Evolutionary conservation across 2,797 vertebrate genomes (phyloP), one percentile per base, ranked within the genome.

Genomic region (Pteropus rufus): DNA sequence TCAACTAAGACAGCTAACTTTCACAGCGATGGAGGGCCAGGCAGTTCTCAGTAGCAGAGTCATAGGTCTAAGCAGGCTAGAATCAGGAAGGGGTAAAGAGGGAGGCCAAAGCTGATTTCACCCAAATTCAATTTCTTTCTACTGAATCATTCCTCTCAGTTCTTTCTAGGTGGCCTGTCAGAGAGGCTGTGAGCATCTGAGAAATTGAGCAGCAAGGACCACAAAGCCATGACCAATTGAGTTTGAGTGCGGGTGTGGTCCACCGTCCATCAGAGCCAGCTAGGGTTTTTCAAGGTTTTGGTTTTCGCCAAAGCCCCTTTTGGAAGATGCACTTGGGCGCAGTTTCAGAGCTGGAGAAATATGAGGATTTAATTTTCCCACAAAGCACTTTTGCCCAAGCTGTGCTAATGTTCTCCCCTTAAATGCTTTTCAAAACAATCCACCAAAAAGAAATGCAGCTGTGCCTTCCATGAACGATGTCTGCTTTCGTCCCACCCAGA

Each of bases 331-430:
- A 23, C 34, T 65, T 1, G 7, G 69, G 70, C 72, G 12, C 24
- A 60, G n/a, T 72, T 76, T 7, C 44, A 86, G 77, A 70, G 73
- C 85, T 80, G 49, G 54, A 95, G 88, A 89, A 93, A 62, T 73
- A 69, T 1, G 31, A 62, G 64, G 31, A 69, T 79, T 95, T 95
- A 41, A 89, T 91, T 96, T 95, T 62, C 58, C 65, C 92, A 84
- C 54, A 54, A 89, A 94, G 26, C 36, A 58, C 75, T 67, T 77
- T 64, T 89, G 24, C 89, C 85, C 75, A 89, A 76, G 92, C 89
- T 96, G 69, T 87, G 79, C 89, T 96, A 94, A 91, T 70, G 82
- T 69, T 76, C 49, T 93, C 52, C 44, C 70, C 69, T 69, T 87
- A 96, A 97, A 95, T 89, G 93, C 79, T 67, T 93, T 77, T 41